These are phyloP conservation scores for Gryon sp. DNA, from an alignment of 1,140 invertebrate genomes.

Conservation along the genomic window DNA sequence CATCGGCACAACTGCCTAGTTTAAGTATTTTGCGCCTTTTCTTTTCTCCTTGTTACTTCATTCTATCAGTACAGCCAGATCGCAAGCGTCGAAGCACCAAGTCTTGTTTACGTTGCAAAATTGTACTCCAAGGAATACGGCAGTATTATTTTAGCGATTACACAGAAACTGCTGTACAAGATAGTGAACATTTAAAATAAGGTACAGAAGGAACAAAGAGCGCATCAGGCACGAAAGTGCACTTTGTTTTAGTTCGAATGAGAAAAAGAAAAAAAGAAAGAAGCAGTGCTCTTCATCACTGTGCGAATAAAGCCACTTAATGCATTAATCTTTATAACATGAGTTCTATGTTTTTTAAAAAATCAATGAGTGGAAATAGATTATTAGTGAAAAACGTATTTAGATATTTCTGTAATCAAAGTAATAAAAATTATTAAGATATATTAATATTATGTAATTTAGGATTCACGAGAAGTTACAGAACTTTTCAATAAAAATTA, in stretches of 20 bases:
- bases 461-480: no score
- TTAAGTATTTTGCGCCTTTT: constrained; percentile 42
- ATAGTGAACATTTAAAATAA: constrained; percentile 52
- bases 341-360: constrained; percentile 22
- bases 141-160: constrained; percentile 63
- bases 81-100: constrained; percentile 41
- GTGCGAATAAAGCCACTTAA: constrained; percentile 44
- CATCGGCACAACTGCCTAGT: no score
- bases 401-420: no score
- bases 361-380: constrained; percentile 16
- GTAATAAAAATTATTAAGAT: no score
- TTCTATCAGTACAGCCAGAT: constrained; percentile 35
- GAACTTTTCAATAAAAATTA: no score
- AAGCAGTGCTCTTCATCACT: constrained; percentile 34
- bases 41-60: constrained; percentile 40
- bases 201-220: constrained; percentile 50
- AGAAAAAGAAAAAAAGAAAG: constrained; percentile 14
- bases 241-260: constrained; percentile 52
- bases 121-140: constrained; percentile 64
- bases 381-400: constrained; percentile 12
- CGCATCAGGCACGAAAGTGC: constrained; percentile 53
- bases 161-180: constrained; percentile 48
- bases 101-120: constrained; percentile 66
- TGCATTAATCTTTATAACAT: constrained; percentile 48
- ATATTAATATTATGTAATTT: no score